Percentiles rank a stretch among this genome's conserved stretches.
phyloP scores from a whole-genome alignment of 2,113 vertebrate species.

The Odocoileus virginianus region DNA sequence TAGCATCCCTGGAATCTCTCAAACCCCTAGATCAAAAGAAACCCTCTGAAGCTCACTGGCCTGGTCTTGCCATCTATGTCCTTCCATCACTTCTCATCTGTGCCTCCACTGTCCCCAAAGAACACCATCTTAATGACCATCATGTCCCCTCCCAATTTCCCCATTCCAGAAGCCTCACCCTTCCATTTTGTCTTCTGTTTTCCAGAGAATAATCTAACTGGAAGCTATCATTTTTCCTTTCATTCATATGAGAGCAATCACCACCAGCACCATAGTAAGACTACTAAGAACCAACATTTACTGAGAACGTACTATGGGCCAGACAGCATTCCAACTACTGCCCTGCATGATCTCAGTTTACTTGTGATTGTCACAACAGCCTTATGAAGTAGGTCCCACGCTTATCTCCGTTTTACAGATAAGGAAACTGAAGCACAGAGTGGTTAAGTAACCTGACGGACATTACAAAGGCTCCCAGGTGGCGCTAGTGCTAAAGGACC shows the following conservation, averaged over 20 bases:
- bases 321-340: neutral
- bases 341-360: neutral
- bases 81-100: neutral
- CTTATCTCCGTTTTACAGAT: neutral
- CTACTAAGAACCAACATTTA: no score
- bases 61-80: neutral
- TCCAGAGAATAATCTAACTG: neutral
- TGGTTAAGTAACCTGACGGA: neutral
- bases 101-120: neutral
- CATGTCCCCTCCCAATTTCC: neutral
- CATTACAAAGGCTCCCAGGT: neutral
- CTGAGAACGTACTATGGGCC: neutral
- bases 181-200: neutral
- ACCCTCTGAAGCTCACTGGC: neutral
- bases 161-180: neutral
- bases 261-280: neutral
- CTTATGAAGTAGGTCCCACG: neutral
- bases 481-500: neutral
- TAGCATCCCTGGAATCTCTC: neutral
- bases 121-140: neutral
- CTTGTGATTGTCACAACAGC: neutral
- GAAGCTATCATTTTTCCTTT: neutral
- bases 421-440: neutral
- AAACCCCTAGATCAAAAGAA: neutral
- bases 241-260: neutral